Conservation (phyloP, 2,113 vertebrate species). For the Amblyopsis rosae region DNA sequence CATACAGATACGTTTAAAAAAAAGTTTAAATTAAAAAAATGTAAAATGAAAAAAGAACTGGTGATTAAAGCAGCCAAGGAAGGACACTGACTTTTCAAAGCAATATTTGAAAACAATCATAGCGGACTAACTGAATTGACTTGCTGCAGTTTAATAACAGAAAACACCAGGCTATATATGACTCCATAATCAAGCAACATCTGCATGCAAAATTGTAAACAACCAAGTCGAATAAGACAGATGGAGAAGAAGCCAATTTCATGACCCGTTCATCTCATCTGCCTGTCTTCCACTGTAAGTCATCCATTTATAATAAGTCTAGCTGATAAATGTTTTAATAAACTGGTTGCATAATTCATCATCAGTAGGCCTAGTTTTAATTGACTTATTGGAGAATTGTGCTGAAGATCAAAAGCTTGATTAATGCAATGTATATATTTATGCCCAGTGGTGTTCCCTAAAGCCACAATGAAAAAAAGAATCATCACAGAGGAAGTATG, state of each 20-base stretch:
- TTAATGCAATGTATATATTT: constrained; percentile 80
- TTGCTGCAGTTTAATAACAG: constrained; percentile 39
- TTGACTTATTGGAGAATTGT: constrained; percentile 79
- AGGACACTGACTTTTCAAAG: constrained; percentile 63
- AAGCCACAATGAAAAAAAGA: constrained; percentile 58
- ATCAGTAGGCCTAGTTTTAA: constrained; percentile 78
- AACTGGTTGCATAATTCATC: constrained; percentile 81
- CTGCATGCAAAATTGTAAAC: constrained; percentile 72
- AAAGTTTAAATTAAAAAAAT: no score
- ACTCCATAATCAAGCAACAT: constrained; percentile 63
- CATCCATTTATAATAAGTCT: constrained; percentile 81
- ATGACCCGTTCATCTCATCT: constrained; percentile 74
- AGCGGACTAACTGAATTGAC: constrained; percentile 14
- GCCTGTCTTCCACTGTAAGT: constrained; percentile 72
- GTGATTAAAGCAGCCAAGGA: constrained; percentile 66
- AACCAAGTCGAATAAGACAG: constrained; percentile 66
- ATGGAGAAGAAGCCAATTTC: constrained; percentile 59
- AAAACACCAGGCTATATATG: constrained; percentile 45
- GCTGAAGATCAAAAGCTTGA: constrained; percentile 77
- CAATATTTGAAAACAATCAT: constrained; percentile 44
- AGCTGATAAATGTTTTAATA: constrained; percentile 84
- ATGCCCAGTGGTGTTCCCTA: constrained; percentile 51
- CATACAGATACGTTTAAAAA: constrained; percentile 67
- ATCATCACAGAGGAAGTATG: constrained; percentile 70
- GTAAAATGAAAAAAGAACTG: constrained; percentile 22